Evolutionary conservation across 2,888 invertebrate genomes (phyloP).

Genomic region (Drosophila phalerata): DNA sequence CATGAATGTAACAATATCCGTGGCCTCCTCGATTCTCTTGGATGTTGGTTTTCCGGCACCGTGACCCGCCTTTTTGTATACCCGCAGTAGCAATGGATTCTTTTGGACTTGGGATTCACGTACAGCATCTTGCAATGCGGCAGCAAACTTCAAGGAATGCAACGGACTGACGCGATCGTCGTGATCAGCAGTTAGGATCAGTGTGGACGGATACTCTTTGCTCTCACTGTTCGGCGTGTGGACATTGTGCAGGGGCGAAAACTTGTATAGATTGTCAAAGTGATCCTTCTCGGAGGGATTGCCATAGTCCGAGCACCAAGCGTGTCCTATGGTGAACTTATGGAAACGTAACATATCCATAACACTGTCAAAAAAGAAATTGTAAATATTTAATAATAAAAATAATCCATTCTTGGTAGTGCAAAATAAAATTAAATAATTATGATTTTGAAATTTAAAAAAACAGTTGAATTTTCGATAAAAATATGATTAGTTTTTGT

Average conservation of each 20-base stretch:
- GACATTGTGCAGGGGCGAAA: slow-evolving; percentile 98
- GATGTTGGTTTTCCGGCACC: slow-evolving; percentile 98
- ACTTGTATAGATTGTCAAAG: slow-evolving; percentile 93
- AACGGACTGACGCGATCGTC: slow-evolving; percentile 99
- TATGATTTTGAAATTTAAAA: too few species aligned
- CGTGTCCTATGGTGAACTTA: slow-evolving; percentile 98
- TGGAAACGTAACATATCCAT: slow-evolving; percentile 99
- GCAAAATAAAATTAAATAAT: too few species aligned
- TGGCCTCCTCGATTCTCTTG: slow-evolving; percentile 97
- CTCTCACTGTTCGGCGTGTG: slow-evolving; percentile 87
- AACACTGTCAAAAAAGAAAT: slow-evolving; percentile 88
- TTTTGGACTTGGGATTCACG: slow-evolving; percentile 88
- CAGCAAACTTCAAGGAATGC: slow-evolving; percentile 98
- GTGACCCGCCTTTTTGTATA: slow-evolving; percentile 99
- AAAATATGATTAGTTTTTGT: too few species aligned
- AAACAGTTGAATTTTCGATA: too few species aligned
- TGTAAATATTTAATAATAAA: neutral
- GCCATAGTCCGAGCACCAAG: slow-evolving; percentile 98
- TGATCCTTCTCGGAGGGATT: slow-evolving; percentile 94
- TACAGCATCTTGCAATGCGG: slow-evolving; percentile 93
- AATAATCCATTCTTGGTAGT: too few species aligned
- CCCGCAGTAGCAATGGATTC: slow-evolving; percentile 94
- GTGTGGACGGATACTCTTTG: slow-evolving; percentile 94
- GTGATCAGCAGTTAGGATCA: slow-evolving; percentile 98
- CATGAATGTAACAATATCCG: slow-evolving; percentile 91